A percentile compares a stretch with the other conserved stretches of the same genome.
These are phyloP conservation scores for Drosophila pachea DNA, from an alignment of 1,140 invertebrate species.

Conservation along the genomic window DNA sequence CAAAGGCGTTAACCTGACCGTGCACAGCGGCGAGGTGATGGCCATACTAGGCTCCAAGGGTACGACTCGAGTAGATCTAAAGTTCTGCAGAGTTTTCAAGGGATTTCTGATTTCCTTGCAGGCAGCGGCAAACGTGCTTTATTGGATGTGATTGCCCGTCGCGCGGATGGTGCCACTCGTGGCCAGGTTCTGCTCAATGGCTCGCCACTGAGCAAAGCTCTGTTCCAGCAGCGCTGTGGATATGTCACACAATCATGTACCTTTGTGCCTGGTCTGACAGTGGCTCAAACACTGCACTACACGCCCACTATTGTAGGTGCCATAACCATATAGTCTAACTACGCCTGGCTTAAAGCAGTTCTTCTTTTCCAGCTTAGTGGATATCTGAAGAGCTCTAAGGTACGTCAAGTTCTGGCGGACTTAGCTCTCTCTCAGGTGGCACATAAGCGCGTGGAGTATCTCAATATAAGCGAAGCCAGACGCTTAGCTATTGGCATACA, in stretches of 20 bases:
- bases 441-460: slow-evolving; percentile 87
- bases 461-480: slow-evolving; percentile 91
- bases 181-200: slow-evolving; percentile 93
- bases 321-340: too few species aligned
- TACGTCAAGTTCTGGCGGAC: slow-evolving; percentile 92
- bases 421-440: slow-evolving; percentile 91
- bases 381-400: slow-evolving; percentile 86
- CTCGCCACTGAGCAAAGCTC: slow-evolving; percentile 86
- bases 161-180: slow-evolving; percentile 85
- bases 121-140: slow-evolving; percentile 94
- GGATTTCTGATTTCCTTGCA: slow-evolving; percentile 49
- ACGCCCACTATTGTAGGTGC: slow-evolving; percentile 85
- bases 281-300: slow-evolving; percentile 90
- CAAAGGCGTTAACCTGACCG: slow-evolving; percentile 93
- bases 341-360: neutral
- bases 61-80: slow-evolving; percentile 49
- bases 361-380: slow-evolving; percentile 81
- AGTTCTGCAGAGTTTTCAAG: neutral
- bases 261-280: slow-evolving; percentile 90
- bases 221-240: slow-evolving; percentile 91
- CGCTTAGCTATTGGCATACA: slow-evolving; percentile 92
- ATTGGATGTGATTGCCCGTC: slow-evolving; percentile 92
- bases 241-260: slow-evolving; percentile 91
- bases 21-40: slow-evolving; percentile 93
- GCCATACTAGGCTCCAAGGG: slow-evolving; percentile 95